Base-by-base conservation (phyloP, 2,888 invertebrate genomes). In the Chrysopilus asiliformis region DNA sequence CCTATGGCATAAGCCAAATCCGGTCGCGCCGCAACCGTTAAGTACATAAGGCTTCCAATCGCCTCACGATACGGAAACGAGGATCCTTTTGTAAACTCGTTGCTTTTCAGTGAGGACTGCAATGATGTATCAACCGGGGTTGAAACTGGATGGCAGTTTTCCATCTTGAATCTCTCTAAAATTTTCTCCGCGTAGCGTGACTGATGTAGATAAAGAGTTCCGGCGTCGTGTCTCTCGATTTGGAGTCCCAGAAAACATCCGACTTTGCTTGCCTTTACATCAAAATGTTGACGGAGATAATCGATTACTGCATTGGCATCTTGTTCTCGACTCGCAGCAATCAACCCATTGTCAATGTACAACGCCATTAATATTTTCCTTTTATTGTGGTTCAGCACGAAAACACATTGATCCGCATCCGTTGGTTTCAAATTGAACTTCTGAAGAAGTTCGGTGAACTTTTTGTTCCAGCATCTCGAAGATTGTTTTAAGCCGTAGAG, bases 381-480 rank as follows among this genome's bases (percentile, higher is more conserved):
- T 22, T 37, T 28, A 8, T 38, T 35, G 10, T 27, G 40, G 13
- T 41, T 22, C 10, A 38, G 36, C 19, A 36, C 13, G 36, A 47
- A 53, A 8, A 53, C 45, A 37, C 53, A 51, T n/a, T 46, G 42
- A 42, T 53, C 54, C n/a, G 43, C 42, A 14, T 36, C 30, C 35
- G 45, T 47, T 32, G 45, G 36, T 30, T 42, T 42, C 15, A 51
- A 42, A 12, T 43, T 42, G 41, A 49, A 46, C 24, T 37, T 46
- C 17, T 34, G 19, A 13, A 51, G 24, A 19, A 50, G 46, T 10
- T 41, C 19, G 9, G 39, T 43, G 28, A 52, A 46, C 36, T 43
- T 48, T 25, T 36, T 16, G 24, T 50, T 50, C 48, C 48, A 50
- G 31, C 42, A 41, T 32, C 46, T 17, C 5, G 44, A 45, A 7